A percentile compares a stretch with the other conserved stretches of the same genome.
Conservation (phyloP, 1,140 invertebrate species). For the Cydia amplana region DNA sequence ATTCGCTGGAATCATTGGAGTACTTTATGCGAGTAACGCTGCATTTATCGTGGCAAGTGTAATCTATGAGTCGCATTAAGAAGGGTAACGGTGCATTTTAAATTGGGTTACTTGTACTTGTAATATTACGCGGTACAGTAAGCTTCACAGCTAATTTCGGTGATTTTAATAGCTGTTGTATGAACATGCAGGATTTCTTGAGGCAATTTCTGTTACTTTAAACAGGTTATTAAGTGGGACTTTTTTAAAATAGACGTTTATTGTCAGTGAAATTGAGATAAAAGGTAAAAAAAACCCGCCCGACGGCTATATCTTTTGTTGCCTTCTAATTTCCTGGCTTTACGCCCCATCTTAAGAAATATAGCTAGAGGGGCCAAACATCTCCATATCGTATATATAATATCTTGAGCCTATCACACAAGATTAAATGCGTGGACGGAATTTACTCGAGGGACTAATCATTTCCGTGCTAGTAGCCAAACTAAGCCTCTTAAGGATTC, state of each 20-base stretch:
- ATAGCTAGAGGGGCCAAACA: no score
- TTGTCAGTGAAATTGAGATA: no score
- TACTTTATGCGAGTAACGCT: neutral
- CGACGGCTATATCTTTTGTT: no score
- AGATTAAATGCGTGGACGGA: neutral
- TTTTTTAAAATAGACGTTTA: no score
- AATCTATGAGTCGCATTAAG: slow-evolving; percentile 8
- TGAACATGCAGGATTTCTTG: no score
- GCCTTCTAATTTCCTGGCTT: no score
- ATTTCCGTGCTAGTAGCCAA: neutral
- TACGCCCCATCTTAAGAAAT: no score
- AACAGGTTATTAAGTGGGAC: no score
- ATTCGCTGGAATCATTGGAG: neutral
- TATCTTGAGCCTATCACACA: no score
- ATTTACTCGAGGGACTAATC: neutral
- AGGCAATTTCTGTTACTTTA: no score
- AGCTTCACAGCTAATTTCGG: neutral
- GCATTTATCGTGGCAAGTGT: slow-evolving; percentile 8
- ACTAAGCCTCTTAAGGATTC: neutral
- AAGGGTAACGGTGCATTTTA: neutral
- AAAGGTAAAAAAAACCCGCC: no score
- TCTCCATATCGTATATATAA: no score
- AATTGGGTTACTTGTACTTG: slow-evolving; percentile 15
- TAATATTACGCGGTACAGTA: neutral
- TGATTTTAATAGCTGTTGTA: neutral